Base-by-base conservation (phyloP, 1,140 invertebrate species). In the Listronotus bonariensis region DNA sequence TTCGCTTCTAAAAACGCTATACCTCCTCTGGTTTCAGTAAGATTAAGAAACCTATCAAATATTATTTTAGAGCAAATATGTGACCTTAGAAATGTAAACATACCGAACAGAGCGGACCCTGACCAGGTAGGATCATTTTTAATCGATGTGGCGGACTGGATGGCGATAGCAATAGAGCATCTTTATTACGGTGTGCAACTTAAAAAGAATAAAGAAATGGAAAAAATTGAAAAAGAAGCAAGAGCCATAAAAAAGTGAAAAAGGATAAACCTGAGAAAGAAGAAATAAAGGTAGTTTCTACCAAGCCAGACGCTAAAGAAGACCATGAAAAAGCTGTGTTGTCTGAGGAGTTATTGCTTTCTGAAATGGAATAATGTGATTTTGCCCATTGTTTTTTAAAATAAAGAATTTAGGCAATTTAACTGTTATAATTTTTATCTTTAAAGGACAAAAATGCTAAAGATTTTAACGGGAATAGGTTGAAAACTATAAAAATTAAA, bases 41-140 rank as follows among this genome's bases (percentile, higher is more conserved):
- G 72, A 36, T 40, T 76, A 40, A 53, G 73, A 61, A 68, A 74
- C 41, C 54, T 74, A 6, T 71, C 73, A 3, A 68, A 76, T 40
- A 72, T 74, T 7, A 68, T 76, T 62, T 57, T 76, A 45, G 68
- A 72, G 43, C 69, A 73, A 51, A 36, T 76, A 11, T 67, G 72
- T 34, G 65, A 73, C 41, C 20, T 75, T 17, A 68, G 64, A 41
- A 65, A 68, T 38, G 51, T 73, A 1, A 57, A 66, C 6, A 31
- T 72, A 3, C 75, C 75, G 0, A 56, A 54, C 17, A 64, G 72
- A 52, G 59, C 68, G 11, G 43, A 68, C 34, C 55, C 68, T 7
- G 67, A 73, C 43, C 31, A 58, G 53, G n/a, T 58, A 7, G 72
- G 65, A 6, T 10, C 26, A 1, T 72, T 73, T 40, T 42, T 71